Base-by-base conservation (phyloP, 2,113 vertebrate genomes). In the Morone chrysops region DNA sequence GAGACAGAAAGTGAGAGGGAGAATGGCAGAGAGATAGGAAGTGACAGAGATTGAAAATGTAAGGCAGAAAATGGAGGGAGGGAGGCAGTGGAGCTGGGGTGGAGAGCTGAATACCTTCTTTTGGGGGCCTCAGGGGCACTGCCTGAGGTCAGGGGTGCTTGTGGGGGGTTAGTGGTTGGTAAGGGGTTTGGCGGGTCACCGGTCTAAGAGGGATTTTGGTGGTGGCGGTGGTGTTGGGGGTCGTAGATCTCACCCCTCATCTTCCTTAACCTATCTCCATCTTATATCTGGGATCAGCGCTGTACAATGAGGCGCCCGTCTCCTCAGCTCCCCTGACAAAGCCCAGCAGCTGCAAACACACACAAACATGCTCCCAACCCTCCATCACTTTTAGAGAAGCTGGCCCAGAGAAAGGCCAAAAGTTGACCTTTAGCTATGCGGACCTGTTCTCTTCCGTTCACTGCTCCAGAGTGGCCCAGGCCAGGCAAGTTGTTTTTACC, bases 261-360 rank as follows among this genome's bases (percentile, higher is more conserved):
- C 68, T 81, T 45, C 66, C 69, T 78, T 66, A 83, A 80, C 84
- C 60, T 79, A 65, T 77, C 36, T 82, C 47, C 53, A 57, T 65
- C 51, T 71, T 81, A 88, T 78, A 80, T 89, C 54, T 75, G 75
- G 72, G 73, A 79, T 87, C 73, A 62, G 53, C 16, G 47, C 14
- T 68, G 81, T 67, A 59, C 41, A 16, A 25, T 0, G 53, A 47
- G 50, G 82, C 54, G 25, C 70, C 81, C 22, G 54, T 61, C 75
- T 54, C 62, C 74, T 65, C 62, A 9, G 74, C 81, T 81, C 63
- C 54, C 53, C 53, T 74, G 76, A 86, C 40, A 2, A 73, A 86
- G 71, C 75, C 20, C 61, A 50, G 80, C 88, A 91, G 88, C 87
- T 91, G 90, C 86, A 74, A 50, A 63, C 70, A 36, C 81, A 72